Evolutionary conservation across 1,140 invertebrate species (phyloP).

Genomic region (Zaprionus capensis): DNA sequence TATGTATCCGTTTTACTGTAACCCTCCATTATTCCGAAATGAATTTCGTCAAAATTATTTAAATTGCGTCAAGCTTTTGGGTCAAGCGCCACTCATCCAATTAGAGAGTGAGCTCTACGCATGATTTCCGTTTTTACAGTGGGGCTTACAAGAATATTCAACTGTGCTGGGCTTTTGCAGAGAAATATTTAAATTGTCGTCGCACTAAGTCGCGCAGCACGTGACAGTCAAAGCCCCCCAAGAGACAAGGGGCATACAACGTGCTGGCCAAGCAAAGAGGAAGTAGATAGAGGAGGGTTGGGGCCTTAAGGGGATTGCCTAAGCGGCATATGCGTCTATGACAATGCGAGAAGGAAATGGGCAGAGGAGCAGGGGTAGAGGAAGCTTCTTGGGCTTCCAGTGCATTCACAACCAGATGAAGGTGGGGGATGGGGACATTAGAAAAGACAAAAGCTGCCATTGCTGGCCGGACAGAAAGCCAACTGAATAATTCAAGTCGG

Average conservation of each 20-base stretch:
- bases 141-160: conserved; percentile 3
- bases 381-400: conserved; percentile 22
- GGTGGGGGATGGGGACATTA: conserved; percentile 41
- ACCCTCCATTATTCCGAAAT: neutral
- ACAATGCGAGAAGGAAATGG: neutral
- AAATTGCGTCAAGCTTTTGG: conserved; percentile 18
- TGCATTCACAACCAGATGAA: conserved; percentile 21
- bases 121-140: conserved; percentile 22
- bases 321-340: conserved; percentile 21
- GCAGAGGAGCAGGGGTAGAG: neutral
- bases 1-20: conserved; percentile 48
- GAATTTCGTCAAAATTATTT: neutral
- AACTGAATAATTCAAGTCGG: conserved; percentile 77
- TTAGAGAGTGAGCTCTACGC: conserved; percentile 37
- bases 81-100: conserved; percentile 49
- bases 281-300: neutral
- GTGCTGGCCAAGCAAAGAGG: conserved; percentile 41
- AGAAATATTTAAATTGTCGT: conserved; percentile 43
- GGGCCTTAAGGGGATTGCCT: neutral
- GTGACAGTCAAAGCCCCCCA: conserved; percentile 47
- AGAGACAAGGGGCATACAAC: conserved; percentile 46
- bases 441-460: conserved; percentile 62
- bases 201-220: conserved; percentile 59
- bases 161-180: conserved; percentile 15
- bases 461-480: conserved; percentile 44